Percentiles rank a stretch among this genome's conserved stretches.
Conservation (phyloP, 2,888 invertebrate genomes). For the Cataglyphis livida region DNA sequence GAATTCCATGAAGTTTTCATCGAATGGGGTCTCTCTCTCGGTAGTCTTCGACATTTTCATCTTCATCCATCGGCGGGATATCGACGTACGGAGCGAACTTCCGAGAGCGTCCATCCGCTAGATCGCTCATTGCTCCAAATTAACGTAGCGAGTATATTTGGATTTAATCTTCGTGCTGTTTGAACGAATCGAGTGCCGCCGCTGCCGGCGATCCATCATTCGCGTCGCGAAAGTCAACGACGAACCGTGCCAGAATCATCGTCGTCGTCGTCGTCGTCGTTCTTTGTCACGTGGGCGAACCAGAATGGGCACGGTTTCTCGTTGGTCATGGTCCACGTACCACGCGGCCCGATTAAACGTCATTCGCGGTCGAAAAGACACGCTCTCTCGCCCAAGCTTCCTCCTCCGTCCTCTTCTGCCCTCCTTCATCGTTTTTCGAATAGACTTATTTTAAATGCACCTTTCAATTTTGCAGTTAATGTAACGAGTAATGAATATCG, state of each 20-base stretch:
- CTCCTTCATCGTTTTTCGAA: background rate
- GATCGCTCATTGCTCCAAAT: conserved; percentile 45
- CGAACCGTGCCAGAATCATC: conserved; percentile 34
- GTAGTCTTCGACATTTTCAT: background rate
- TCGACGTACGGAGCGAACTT: background rate
- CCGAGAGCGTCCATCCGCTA: background rate
- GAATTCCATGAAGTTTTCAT: conserved; percentile 1
- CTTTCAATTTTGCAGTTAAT: background rate
- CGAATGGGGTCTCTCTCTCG: background rate
- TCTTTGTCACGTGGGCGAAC: conserved; percentile 54
- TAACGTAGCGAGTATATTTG: conserved; percentile 48
- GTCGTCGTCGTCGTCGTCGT: conserved; percentile 9
- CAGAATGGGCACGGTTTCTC: conserved; percentile 57
- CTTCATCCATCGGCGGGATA: conserved; percentile 3
- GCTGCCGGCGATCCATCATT: conserved; percentile 46
- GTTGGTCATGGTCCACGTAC: conserved; percentile 56
- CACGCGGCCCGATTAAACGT: conserved; percentile 45
- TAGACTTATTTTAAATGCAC: conserved; percentile 1
- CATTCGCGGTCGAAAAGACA: conserved; percentile 35
- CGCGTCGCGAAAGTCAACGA: conserved; percentile 49
- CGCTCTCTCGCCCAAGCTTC: conserved; percentile 38
- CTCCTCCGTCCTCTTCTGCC: background rate
- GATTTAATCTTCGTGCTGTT: conserved; percentile 49
- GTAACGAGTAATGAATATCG: background rate
- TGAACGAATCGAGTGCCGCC: conserved; percentile 36